A percentile compares a stretch with the other conserved stretches of the same genome.
Evolutionary conservation across 2,888 invertebrate species (phyloP).

Genomic region (Ceraclea dissimilis): DNA sequence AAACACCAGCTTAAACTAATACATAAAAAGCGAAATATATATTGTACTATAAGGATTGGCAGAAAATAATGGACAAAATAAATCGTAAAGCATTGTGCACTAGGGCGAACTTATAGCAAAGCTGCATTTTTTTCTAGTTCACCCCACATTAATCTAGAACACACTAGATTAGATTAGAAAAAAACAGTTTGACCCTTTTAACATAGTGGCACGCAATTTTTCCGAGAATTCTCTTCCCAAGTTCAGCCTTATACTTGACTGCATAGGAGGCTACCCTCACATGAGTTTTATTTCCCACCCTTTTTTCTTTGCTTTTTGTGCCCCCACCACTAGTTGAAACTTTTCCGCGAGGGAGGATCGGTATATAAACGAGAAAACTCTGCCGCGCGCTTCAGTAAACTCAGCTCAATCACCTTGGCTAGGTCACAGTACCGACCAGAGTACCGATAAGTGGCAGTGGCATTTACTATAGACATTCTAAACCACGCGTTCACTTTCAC

Average conservation of each 20-base stretch:
- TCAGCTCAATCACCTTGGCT: slow-evolving; percentile 35
- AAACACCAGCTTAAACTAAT: no score
- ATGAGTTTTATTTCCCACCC: slow-evolving; percentile 5
- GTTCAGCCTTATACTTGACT: slow-evolving; percentile 15
- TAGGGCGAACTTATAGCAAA: no score
- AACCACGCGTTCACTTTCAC: slow-evolving; percentile 17
- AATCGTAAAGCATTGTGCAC: no score
- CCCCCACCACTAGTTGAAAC: neutral
- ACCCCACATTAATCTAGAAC: neutral
- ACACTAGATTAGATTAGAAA: neutral
- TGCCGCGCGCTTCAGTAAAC: slow-evolving; percentile 44
- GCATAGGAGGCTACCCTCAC: slow-evolving; percentile 12
- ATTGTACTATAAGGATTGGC: no score
- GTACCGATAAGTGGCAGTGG: slow-evolving; percentile 32
- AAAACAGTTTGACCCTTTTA: neutral
- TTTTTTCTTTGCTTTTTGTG: neutral
- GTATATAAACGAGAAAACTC: slow-evolving; percentile 32
- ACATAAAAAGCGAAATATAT: no score
- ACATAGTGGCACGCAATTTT: neutral
- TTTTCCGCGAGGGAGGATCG: slow-evolving; percentile 10
- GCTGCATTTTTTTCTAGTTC: no score
- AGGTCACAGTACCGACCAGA: slow-evolving; percentile 37
- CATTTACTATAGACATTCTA: neutral
- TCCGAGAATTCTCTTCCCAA: neutral
- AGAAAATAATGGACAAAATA: no score